Conservation (phyloP, 2,797 vertebrate species). For the Phataginus tricuspis region DNA sequence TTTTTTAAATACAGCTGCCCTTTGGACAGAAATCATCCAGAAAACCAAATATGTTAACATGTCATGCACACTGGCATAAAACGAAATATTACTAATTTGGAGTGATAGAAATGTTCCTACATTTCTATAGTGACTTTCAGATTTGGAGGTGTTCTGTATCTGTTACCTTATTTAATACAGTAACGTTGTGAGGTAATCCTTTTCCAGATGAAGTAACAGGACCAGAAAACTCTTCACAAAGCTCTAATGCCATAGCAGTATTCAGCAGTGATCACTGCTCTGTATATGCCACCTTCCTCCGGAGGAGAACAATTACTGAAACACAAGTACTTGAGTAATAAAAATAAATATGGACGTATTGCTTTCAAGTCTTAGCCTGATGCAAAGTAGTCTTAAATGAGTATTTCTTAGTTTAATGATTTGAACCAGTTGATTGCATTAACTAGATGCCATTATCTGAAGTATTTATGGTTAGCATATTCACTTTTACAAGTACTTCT, state of each 20-base stretch:
- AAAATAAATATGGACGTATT: neutral
- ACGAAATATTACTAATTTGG: neutral
- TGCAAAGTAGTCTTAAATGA: slow-evolving; percentile 37
- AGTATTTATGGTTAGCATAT: slow-evolving; percentile 51
- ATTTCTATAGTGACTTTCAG: neutral
- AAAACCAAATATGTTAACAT: slow-evolving; percentile 28
- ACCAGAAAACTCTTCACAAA: neutral
- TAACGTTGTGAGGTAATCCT: neutral
- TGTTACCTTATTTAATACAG: neutral
- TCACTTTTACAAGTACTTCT: slow-evolving; percentile 64
- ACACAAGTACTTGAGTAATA: neutral
- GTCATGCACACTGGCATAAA: neutral
- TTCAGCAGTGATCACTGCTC: neutral
- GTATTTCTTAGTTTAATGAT: slow-evolving; percentile 36
- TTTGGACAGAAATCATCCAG: slow-evolving; percentile 14
- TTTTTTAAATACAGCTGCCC: slow-evolving; percentile 48
- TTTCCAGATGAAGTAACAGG: slow-evolving; percentile 15
- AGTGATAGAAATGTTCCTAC: neutral
- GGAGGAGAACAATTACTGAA: neutral
- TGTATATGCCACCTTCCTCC: neutral
- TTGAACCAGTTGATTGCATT: slow-evolving; percentile 54
- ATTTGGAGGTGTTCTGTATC: neutral
- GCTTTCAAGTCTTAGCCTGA: slow-evolving; percentile 47
- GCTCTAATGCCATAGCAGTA: neutral
- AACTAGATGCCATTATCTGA: slow-evolving; percentile 37